Evolutionary conservation across 2,797 vertebrate genomes (phyloP).

Genomic region (Poeciliopsis gracilis): DNA sequence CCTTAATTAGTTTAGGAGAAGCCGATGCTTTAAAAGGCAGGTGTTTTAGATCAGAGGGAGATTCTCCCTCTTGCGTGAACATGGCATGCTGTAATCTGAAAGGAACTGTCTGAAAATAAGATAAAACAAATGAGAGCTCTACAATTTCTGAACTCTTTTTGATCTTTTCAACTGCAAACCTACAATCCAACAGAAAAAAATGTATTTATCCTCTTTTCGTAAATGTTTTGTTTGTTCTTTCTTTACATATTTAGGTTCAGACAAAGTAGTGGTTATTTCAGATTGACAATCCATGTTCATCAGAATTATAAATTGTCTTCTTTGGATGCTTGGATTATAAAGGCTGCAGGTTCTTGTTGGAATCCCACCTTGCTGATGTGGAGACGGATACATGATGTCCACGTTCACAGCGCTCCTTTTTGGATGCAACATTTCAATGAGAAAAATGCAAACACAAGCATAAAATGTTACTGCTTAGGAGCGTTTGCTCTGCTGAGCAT

Average conservation of each 20-base stretch:
- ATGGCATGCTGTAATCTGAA: too few species aligned
- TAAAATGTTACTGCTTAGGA: background rate
- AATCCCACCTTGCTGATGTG: constrained; percentile 2
- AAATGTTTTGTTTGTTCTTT: too few species aligned
- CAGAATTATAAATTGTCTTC: background rate
- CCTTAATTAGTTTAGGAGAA: too few species aligned
- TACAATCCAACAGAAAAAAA: background rate
- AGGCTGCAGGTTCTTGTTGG: background rate
- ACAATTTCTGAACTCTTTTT: too few species aligned
- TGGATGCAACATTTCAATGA: background rate
- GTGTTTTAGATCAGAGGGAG: too few species aligned
- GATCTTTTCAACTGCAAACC: too few species aligned
- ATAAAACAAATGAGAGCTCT: too few species aligned
- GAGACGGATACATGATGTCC: background rate
- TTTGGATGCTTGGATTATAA: background rate
- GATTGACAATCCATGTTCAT: background rate
- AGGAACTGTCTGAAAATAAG: too few species aligned
- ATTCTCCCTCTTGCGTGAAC: too few species aligned
- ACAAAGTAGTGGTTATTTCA: background rate
- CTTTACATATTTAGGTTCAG: too few species aligned
- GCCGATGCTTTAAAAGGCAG: too few species aligned
- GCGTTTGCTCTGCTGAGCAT: background rate
- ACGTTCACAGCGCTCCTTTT: background rate
- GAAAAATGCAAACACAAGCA: background rate
- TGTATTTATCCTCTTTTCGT: background rate